phyloP scores from a whole-genome alignment of 1,140 invertebrate genomes.

The Pogonus chalceus region DNA sequence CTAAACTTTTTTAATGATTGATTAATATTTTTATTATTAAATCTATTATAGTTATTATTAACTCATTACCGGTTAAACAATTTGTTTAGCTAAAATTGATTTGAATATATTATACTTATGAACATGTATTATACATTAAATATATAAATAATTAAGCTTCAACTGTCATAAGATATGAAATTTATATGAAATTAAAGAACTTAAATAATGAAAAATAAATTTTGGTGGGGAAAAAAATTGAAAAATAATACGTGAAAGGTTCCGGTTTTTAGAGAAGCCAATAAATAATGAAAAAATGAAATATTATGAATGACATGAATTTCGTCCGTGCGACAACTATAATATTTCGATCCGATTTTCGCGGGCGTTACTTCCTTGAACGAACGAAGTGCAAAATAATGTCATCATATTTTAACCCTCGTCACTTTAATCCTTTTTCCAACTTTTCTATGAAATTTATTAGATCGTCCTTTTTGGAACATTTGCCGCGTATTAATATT shows the following conservation, averaged over 20 bases:
- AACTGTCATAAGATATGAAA: too few relatives aligned
- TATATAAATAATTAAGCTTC: too few relatives aligned
- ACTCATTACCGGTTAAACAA: too few relatives aligned
- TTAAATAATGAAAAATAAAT: too few relatives aligned
- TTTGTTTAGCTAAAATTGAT: too few relatives aligned
- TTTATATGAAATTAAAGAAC: too few relatives aligned
- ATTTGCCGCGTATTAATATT: conserved; percentile 6
- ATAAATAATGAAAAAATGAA: conserved; percentile 5
- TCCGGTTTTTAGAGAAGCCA: not conserved
- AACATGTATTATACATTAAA: too few relatives aligned
- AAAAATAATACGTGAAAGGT: not conserved
- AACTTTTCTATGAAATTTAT: conserved; percentile 6
- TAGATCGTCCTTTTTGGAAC: not conserved
- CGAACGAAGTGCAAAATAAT: conserved; percentile 6
- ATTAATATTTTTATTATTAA: too few relatives aligned
- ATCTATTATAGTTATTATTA: too few relatives aligned
- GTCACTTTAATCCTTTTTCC: conserved; percentile 6
- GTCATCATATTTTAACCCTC: conserved; percentile 7
- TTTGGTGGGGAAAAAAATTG: too few relatives aligned
- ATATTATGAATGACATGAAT: conserved; percentile 2
- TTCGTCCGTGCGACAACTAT: not conserved
- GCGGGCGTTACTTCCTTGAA: not conserved
- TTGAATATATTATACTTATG: too few relatives aligned
- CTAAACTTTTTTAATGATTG: too few relatives aligned
- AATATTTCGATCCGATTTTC: not conserved